phyloP scores from a whole-genome alignment of 2,888 invertebrate genomes.

The Cosmia pyralina region DNA sequence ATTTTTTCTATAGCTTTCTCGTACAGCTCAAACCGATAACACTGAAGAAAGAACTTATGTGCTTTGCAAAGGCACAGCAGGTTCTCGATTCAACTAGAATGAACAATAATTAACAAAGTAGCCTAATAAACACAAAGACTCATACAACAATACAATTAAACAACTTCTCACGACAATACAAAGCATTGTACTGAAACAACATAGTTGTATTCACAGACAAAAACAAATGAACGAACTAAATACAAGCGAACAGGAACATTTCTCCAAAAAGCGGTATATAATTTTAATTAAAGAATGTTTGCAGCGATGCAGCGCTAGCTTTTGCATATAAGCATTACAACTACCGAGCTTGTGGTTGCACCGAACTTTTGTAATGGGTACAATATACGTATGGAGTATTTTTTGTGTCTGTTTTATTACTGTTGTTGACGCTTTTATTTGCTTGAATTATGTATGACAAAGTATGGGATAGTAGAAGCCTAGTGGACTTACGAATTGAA shows the following conservation, averaged over 20 bases:
- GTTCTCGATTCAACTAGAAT: not conserved
- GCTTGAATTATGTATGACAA: conserved; percentile 13
- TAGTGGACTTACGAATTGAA: no score
- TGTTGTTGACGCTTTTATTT: conserved; percentile 37
- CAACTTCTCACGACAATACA: conserved; percentile 27
- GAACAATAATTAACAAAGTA: not conserved
- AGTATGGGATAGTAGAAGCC: not conserved
- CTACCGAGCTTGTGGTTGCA: conserved; percentile 31
- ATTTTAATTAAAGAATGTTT: conserved; percentile 60
- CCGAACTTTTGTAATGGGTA: conserved; percentile 46
- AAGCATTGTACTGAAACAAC: conserved; percentile 27
- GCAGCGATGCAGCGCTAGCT: conserved; percentile 26
- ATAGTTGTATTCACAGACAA: conserved; percentile 36
- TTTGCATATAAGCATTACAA: conserved; percentile 25
- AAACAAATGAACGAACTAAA: conserved; percentile 50
- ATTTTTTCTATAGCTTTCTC: no score
- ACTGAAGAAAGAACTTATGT: no score
- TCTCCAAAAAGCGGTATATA: conserved; percentile 53
- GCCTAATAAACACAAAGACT: not conserved
- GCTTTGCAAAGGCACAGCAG: not conserved
- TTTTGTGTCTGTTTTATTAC: conserved; percentile 36
- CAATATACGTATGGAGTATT: conserved; percentile 30
- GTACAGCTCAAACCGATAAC: no score
- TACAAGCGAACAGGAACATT: conserved; percentile 27
- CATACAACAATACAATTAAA: conserved; percentile 28